phyloP scores from a whole-genome alignment of 2,797 vertebrate genomes.

The Sibirionetta formosa region DNA sequence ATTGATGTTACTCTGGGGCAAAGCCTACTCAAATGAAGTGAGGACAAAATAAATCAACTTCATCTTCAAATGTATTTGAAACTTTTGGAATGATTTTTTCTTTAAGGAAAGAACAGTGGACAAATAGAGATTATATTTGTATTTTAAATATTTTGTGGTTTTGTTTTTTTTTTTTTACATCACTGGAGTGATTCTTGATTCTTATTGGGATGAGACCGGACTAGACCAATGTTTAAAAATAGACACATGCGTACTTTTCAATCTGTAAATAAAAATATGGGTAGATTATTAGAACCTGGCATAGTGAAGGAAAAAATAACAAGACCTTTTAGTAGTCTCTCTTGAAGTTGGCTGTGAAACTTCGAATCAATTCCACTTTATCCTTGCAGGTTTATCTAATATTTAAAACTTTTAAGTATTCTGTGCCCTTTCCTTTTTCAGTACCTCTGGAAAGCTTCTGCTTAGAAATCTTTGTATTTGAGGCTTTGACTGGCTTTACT shows the following conservation, averaged over 20 bases:
- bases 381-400: not conserved
- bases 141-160: not conserved
- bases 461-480: not conserved
- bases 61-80: not conserved
- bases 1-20: not conserved
- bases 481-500: accelerated
- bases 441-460: accelerated
- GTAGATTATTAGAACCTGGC: not conserved
- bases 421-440: not conserved
- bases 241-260: accelerated
- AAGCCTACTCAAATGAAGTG: not conserved
- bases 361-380: not conserved
- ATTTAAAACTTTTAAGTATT: not conserved
- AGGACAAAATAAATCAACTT: not conserved
- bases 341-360: not conserved
- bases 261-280: not conserved
- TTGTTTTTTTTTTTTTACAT: not conserved
- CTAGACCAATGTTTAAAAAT: not conserved
- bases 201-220: not conserved
- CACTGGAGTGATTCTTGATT: not conserved
- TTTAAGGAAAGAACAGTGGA: not conserved
- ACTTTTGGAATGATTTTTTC: not conserved
- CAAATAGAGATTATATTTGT: not conserved
- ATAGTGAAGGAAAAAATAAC: not conserved
- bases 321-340: not conserved